Percentiles rank a stretch among this genome's conserved stretches.
phyloP scores from a whole-genome alignment of 1,140 invertebrate genomes.

The Ephestia elutella region DNA sequence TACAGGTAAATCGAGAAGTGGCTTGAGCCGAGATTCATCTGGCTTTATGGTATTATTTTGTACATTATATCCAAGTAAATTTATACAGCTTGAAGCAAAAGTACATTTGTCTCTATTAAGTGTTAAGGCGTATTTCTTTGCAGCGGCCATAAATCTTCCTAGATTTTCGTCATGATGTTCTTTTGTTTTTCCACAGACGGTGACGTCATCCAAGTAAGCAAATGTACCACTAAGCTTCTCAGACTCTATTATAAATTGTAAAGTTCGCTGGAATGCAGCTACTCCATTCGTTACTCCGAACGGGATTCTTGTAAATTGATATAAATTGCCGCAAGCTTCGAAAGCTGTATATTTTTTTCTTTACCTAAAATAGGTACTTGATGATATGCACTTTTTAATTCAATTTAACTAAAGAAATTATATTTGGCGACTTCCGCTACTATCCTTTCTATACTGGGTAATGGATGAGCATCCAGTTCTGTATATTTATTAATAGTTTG shows the following conservation, averaged over 20 bases:
- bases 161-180: constrained; percentile 23
- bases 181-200: constrained; percentile 21
- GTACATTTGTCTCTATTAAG: constrained; percentile 18
- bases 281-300: constrained; percentile 30
- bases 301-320: constrained; percentile 21
- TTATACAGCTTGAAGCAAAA: too few relatives aligned
- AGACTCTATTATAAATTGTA: constrained; percentile 11
- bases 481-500: constrained; percentile 28
- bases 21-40: constrained; percentile 14
- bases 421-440: constrained; percentile 9
- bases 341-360: constrained; percentile 25
- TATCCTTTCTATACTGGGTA: constrained; percentile 18
- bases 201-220: constrained; percentile 24
- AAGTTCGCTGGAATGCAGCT: constrained; percentile 20
- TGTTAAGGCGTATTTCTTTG: constrained; percentile 14
- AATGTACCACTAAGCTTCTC: constrained; percentile 10
- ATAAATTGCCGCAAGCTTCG: constrained; percentile 22
- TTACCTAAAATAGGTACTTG: constrained; percentile 6
- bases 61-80: too few relatives aligned
- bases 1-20: constrained; percentile 15
- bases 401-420: constrained; percentile 12
- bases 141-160: constrained; percentile 15
- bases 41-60: constrained; percentile 15
- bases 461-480: constrained; percentile 18
- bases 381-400: constrained; percentile 11